phyloP scores from a whole-genome alignment of 2,797 vertebrate species.

The Oreortyx pictus region DNA sequence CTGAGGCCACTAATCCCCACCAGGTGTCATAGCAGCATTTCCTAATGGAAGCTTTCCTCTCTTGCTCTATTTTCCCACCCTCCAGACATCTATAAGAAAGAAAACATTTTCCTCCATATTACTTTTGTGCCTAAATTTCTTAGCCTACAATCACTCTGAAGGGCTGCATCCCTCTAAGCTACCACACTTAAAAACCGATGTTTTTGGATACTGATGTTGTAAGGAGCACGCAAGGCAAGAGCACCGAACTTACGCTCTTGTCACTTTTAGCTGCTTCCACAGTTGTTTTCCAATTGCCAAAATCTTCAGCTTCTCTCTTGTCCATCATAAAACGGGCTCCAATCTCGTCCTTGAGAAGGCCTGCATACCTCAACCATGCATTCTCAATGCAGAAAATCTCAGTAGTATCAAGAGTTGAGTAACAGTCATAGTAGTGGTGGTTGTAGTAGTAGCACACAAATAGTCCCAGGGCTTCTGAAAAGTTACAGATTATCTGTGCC shows the following conservation, averaged over 20 bases:
- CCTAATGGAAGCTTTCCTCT: not conserved
- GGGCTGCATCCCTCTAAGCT: not conserved
- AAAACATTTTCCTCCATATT: not conserved
- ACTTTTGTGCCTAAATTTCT: not conserved
- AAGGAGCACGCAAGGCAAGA: not conserved
- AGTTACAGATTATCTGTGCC: not conserved
- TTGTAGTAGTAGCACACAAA: not conserved
- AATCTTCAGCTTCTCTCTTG: not conserved
- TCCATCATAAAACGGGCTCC: not conserved
- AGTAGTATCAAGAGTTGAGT: not conserved
- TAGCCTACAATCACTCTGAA: not conserved
- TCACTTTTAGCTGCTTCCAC: not conserved
- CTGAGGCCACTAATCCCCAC: not conserved
- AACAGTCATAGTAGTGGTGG: not conserved
- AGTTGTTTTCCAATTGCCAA: not conserved
- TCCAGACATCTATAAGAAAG: fast-evolving
- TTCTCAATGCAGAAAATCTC: not conserved
- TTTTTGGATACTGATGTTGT: not conserved
- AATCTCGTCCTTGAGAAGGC: not conserved
- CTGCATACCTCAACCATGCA: not conserved
- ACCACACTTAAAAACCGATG: not conserved
- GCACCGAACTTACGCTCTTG: not conserved
- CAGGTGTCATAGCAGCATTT: slow-evolving; percentile 17
- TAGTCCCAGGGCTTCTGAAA: not conserved
- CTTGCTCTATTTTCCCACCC: not conserved